Percentiles rank a stretch among this genome's conserved stretches.
These are phyloP conservation scores for Corythaixoides concolor DNA, from an alignment of 2,113 vertebrate species.

Conservation along the genomic window DNA sequence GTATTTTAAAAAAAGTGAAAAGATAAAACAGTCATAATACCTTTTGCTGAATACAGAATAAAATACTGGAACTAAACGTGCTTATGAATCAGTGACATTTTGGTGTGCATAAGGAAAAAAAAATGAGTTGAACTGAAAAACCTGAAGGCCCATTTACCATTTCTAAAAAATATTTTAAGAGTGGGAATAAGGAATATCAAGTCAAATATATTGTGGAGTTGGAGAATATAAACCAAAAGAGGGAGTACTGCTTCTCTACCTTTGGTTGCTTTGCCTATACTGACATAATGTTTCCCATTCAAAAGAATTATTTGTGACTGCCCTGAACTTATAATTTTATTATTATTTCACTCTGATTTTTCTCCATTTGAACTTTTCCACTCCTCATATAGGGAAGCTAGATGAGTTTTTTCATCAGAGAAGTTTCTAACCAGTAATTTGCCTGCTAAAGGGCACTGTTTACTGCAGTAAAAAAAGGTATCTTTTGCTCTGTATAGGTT, in stretches of 20 bases:
- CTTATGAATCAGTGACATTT: not conserved
- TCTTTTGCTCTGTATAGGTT: not conserved
- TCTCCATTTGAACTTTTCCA: not conserved
- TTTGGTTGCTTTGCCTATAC: not conserved
- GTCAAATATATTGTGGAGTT: not conserved
- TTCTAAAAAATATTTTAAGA: not conserved
- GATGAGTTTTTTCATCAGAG: not conserved
- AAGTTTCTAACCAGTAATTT: constrained; percentile 16
- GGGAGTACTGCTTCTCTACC: not conserved
- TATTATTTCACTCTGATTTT: not conserved
- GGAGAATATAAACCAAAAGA: not conserved
- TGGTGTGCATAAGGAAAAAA: not conserved
- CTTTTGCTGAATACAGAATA: not conserved
- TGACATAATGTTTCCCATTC: not conserved
- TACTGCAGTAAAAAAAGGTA: not conserved
- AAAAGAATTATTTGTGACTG: not conserved
- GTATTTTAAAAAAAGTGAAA: not conserved
- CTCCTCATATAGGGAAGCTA: not conserved
- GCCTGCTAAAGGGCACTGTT: constrained; percentile 11
- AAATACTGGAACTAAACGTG: not conserved
- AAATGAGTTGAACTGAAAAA: not conserved
- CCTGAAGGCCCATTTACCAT: not conserved
- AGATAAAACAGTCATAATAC: not conserved
- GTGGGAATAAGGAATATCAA: not conserved
- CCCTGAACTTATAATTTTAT: not conserved